Evolutionary conservation across 1,140 invertebrate species (phyloP).

Genomic region (Conopomorpha cramerella): DNA sequence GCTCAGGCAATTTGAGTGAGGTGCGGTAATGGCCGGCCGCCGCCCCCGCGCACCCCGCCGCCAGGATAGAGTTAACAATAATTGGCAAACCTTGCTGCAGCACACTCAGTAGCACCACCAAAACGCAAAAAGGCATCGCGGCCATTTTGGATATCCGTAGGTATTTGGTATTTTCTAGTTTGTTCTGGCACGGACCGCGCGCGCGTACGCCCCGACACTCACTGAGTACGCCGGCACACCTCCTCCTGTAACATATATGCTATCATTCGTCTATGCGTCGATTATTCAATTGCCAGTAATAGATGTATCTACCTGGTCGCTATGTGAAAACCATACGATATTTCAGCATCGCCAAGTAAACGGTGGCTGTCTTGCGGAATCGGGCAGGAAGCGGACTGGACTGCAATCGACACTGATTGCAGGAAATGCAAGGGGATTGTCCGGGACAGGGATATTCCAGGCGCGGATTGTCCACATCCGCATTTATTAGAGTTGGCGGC

Average conservation of each 20-base stretch:
- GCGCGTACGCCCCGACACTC: conserved; percentile 8
- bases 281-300: conserved; percentile 44
- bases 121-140: conserved; percentile 19
- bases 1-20: no score
- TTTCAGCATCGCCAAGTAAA: no score
- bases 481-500: no score
- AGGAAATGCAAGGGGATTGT: no score
- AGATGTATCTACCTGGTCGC: no score
- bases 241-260: conserved; percentile 18
- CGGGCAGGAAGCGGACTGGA: no score
- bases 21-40: no score
- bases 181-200: conserved; percentile 15
- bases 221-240: conserved; percentile 18
- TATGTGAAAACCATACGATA: no score
- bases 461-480: no score
- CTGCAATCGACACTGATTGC: no score
- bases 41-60: background rate
- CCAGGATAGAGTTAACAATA: conserved; percentile 5
- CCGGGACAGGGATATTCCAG: no score
- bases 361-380: no score
- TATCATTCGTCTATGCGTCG: conserved; percentile 16
- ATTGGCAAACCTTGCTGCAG: conserved; percentile 40
- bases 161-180: conserved; percentile 23
- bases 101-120: conserved; percentile 38
- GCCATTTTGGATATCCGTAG: conserved; percentile 26